phyloP scores from a whole-genome alignment of 1,140 invertebrate species.

The Drosophila jambulina region DNA sequence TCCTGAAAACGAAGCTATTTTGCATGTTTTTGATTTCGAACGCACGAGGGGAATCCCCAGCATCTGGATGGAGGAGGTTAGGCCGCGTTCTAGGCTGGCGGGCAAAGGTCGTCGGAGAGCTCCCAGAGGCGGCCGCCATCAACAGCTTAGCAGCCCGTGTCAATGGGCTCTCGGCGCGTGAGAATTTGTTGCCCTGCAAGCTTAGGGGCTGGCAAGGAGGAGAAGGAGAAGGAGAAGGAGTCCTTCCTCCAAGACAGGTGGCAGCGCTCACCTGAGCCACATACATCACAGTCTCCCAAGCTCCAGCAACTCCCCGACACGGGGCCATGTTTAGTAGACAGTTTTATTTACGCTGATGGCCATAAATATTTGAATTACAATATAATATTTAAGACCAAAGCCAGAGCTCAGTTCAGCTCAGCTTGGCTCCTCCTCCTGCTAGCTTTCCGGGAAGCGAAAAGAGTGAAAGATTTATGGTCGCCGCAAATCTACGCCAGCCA shows the following conservation, averaged over 20 bases:
- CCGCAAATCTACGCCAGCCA: slow-evolving; percentile 78
- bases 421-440: neutral
- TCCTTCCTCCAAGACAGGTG: slow-evolving; percentile 33
- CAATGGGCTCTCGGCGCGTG: slow-evolving; percentile 74
- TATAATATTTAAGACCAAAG: slow-evolving; percentile 80
- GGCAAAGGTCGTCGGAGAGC: slow-evolving; percentile 27
- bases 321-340: slow-evolving; percentile 67
- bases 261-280: slow-evolving; percentile 45
- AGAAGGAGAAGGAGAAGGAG: neutral
- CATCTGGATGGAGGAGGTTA: neutral
- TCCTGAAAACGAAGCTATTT: slow-evolving; percentile 62
- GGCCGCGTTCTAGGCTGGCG: slow-evolving; percentile 26
- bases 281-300: slow-evolving; percentile 54
- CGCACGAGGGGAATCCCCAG: slow-evolving; percentile 3
- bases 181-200: slow-evolving; percentile 69
- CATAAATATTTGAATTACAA: slow-evolving; percentile 84
- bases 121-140: slow-evolving; percentile 47
- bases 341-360: slow-evolving; percentile 82
- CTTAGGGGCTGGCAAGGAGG: slow-evolving; percentile 40
- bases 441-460: slow-evolving; percentile 15
- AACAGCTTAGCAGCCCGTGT: slow-evolving; percentile 77
- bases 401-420: slow-evolving; percentile 19
- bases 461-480: slow-evolving; percentile 73
- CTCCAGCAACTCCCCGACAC: neutral
- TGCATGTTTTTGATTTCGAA: slow-evolving; percentile 74